A percentile compares a stretch with the other conserved stretches of the same genome.
These are phyloP conservation scores for Lordiphosa andalusiaca DNA, from an alignment of 2,888 invertebrate genomes.

Conservation along the genomic window DNA sequence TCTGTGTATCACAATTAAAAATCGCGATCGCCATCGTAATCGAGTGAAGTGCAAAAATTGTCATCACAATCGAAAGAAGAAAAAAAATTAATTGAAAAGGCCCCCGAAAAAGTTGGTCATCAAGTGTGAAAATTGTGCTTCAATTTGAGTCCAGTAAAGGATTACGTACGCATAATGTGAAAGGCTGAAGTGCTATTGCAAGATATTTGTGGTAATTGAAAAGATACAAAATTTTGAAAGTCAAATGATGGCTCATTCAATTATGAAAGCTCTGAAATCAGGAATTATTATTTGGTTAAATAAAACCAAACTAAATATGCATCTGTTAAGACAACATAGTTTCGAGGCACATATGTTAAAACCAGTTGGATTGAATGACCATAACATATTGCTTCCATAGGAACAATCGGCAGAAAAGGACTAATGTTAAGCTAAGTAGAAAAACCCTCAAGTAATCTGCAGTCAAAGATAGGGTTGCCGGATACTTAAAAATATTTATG, in stretches of 20 bases:
- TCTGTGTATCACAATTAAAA: constrained; percentile 59
- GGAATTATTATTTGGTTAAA: no score
- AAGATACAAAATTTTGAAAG: constrained; percentile 1
- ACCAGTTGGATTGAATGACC: no score
- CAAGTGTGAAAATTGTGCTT: constrained; percentile 25
- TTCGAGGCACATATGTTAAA: no score
- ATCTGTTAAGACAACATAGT: no score
- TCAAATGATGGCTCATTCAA: constrained; percentile 3
- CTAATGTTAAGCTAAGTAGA: no score
- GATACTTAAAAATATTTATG: no score
- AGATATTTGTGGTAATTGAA: constrained; percentile 15
- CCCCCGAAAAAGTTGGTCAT: constrained; percentile 7
- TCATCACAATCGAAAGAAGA: constrained; percentile 22
- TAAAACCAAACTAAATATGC: no score
- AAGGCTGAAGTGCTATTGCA: not conserved
- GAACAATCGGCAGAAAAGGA: no score
- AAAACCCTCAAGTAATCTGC: no score
- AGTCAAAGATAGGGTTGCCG: no score
- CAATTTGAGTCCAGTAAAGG: constrained; percentile 9
- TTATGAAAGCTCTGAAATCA: no score
- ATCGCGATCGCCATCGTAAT: constrained; percentile 25
- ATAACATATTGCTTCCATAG: no score
- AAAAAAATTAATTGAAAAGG: constrained; percentile 7
- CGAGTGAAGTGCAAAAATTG: constrained; percentile 36
- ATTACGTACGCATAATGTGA: constrained; percentile 14